A percentile compares a stretch with the other conserved stretches of the same genome.
phyloP scores from a whole-genome alignment of 2,888 invertebrate species.

The Andrena chrysosceles region DNA sequence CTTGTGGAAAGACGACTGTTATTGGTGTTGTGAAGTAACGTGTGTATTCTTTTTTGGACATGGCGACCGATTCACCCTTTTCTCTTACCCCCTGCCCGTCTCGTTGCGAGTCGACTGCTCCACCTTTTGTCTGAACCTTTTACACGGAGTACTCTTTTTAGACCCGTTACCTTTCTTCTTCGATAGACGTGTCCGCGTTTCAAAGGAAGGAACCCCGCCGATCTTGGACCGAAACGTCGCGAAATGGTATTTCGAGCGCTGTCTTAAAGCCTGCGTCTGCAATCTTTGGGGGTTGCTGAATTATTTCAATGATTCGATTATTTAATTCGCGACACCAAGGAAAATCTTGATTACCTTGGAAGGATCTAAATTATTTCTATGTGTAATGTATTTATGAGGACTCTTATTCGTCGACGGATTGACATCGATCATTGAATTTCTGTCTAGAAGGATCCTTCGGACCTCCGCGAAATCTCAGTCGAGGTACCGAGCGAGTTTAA shows the following conservation, averaged over 20 bases:
- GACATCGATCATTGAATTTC: not conserved
- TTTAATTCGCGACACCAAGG: not conserved
- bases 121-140: constrained; percentile 34
- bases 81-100: constrained; percentile 33
- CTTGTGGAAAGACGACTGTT: constrained; percentile 66
- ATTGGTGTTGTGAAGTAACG: constrained; percentile 70
- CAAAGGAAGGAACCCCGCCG: constrained; percentile 37
- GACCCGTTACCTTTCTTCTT: constrained; percentile 24
- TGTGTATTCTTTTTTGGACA: constrained; percentile 51
- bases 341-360: too few species aligned
- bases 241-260: not conserved
- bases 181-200: constrained; percentile 49
- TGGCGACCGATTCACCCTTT: constrained; percentile 22
- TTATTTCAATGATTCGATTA: not conserved
- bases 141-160: constrained; percentile 23
- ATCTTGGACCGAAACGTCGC: constrained; percentile 45
- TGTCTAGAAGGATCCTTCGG: not conserved
- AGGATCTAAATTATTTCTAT: too few species aligned
- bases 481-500: not conserved
- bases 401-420: not conserved
- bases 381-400: too few species aligned
- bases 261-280: not conserved
- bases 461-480: too few species aligned
- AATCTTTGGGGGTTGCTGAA: not conserved
- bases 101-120: constrained; percentile 39